A percentile compares a stretch with the other conserved stretches of the same genome.
Evolutionary conservation across 2,888 invertebrate species (phyloP).

Genomic region (Tipula unca): DNA sequence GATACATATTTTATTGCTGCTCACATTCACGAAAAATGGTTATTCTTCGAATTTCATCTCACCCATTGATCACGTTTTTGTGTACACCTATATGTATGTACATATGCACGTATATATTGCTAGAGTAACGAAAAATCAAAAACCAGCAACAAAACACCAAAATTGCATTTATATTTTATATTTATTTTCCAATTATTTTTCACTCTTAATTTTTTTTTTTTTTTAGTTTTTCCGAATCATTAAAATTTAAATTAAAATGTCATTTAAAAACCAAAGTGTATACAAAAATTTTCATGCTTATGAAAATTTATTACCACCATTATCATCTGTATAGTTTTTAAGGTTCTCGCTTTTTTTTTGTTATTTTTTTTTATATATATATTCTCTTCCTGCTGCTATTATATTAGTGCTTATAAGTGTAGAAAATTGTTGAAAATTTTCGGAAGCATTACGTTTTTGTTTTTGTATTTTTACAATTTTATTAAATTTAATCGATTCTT

Average conservation of each 20-base stretch:
- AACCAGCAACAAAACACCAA: neutral
- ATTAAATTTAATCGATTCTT: neutral
- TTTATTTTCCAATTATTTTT: slow-evolving; percentile 14
- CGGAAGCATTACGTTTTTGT: neutral
- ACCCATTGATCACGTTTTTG: neutral
- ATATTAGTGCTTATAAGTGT: neutral
- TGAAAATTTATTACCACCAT: slow-evolving; percentile 14
- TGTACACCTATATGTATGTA: neutral
- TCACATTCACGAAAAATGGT: neutral
- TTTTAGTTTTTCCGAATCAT: neutral
- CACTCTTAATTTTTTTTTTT: neutral
- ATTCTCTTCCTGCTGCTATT: neutral
- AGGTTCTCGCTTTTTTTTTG: neutral
- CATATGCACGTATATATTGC: neutral
- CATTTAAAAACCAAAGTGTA: slow-evolving; percentile 8
- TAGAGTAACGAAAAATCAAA: neutral
- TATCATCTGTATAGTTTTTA: neutral
- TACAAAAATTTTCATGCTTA: neutral
- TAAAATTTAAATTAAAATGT: slow-evolving; percentile 14
- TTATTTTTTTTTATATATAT: neutral
- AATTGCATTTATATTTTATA: slow-evolving; percentile 4
- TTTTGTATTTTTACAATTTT: neutral
- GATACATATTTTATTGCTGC: neutral
- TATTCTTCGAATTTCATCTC: neutral
- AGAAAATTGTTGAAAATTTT: neutral